phyloP scores from a whole-genome alignment of 2,888 invertebrate genomes.

The Pandemis heparana region DNA sequence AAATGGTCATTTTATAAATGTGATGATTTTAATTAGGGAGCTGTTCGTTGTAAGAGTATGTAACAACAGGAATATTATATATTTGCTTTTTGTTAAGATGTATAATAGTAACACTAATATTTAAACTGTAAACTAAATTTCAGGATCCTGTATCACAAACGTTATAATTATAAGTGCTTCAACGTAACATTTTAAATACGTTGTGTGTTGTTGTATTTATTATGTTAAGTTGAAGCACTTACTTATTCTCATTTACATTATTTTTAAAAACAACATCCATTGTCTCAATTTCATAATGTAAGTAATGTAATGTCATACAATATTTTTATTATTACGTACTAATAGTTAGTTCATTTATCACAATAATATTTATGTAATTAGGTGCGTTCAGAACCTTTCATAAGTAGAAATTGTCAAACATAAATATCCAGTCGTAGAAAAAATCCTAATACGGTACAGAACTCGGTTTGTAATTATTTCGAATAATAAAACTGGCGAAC shows the following conservation, averaged over 20 bases:
- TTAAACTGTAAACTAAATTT: not conserved
- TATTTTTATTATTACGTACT: slow-evolving; percentile 19
- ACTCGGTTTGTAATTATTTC: not conserved
- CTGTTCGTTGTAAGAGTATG: too few relatives aligned
- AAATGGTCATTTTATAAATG: too few relatives aligned
- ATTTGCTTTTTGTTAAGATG: too few relatives aligned
- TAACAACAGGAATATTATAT: too few relatives aligned
- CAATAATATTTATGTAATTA: slow-evolving; percentile 22
- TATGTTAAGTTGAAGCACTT: not conserved
- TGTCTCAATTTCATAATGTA: not conserved
- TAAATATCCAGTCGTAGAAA: not conserved
- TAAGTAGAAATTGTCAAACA: not conserved
- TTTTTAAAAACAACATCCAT: not conserved
- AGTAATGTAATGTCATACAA: slow-evolving; percentile 12
- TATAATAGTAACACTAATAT: not conserved
- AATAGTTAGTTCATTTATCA: slow-evolving; percentile 40
- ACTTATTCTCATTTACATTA: not conserved
- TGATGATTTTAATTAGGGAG: too few relatives aligned
- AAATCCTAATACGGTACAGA: not conserved
- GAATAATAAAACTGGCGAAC: too few relatives aligned
- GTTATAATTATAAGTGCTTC: not conserved
- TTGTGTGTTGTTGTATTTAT: not conserved
- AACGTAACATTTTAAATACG: not conserved
- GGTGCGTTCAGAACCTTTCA: not conserved
- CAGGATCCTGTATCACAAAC: not conserved